Conservation (phyloP, 2,888 invertebrate species). For the Drosophila pegasa region DNA sequence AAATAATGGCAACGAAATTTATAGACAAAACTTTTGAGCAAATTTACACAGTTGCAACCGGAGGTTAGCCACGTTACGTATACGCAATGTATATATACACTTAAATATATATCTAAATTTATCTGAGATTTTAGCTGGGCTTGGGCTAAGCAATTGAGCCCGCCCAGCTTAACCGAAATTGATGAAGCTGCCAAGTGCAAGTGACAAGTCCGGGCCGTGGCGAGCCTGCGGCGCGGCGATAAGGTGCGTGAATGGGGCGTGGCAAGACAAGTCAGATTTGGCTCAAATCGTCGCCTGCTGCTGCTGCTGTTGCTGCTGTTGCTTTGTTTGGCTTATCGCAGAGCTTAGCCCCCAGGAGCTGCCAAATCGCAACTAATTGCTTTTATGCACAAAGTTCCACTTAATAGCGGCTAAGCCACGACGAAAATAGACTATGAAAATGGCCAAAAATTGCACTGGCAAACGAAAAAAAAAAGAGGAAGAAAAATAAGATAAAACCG, state of each 20-base stretch:
- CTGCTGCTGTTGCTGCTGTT: too few species aligned
- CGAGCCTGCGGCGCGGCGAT: too few species aligned
- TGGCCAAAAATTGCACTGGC: conserved; percentile 58
- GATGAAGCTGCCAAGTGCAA: conserved; percentile 76
- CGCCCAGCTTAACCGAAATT: conserved; percentile 63
- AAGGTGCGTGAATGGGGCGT: neutral
- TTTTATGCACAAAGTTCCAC: conserved; percentile 42
- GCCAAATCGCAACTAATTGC: conserved; percentile 72
- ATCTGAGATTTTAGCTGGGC: neutral
- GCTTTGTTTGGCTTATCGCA: conserved; percentile 37
- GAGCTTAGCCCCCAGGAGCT: conserved; percentile 10
- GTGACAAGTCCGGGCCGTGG: too few species aligned
- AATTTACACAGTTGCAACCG: conserved; percentile 18
- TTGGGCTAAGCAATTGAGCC: conserved; percentile 35
- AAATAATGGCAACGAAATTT: conserved; percentile 72
- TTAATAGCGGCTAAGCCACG: conserved; percentile 31
- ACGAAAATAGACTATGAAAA: conserved; percentile 59
- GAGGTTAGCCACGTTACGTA: conserved; percentile 40
- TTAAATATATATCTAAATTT: neutral
- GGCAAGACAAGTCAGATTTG: conserved; percentile 12
- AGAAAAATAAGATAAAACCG: conserved; percentile 30
- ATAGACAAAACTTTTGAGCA: conserved; percentile 64
- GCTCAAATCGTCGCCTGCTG: conserved; percentile 23
- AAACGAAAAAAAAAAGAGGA: conserved; percentile 10
- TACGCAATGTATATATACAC: conserved; percentile 44